Conservation (phyloP, 2,113 vertebrate genomes). For the Struthidea cinerea region DNA sequence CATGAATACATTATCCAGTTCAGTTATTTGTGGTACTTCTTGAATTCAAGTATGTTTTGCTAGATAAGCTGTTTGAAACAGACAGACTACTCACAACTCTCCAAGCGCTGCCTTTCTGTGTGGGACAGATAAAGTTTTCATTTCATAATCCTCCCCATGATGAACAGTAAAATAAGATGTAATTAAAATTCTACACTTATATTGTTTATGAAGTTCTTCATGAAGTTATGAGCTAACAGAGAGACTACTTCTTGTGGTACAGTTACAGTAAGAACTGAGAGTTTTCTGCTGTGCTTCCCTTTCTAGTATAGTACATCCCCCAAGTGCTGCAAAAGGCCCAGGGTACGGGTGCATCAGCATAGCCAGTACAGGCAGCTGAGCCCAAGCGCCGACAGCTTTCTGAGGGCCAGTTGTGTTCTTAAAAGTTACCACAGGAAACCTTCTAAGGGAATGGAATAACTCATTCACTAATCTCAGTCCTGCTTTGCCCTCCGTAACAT, state of each 20-base stretch:
- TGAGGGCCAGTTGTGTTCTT: not conserved
- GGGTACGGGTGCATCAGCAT: not conserved
- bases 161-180: not conserved
- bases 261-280: not conserved
- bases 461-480: not conserved
- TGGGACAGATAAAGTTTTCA: not conserved
- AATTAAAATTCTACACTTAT: not conserved
- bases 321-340: not conserved
- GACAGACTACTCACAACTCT: not conserved
- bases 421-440: not conserved
- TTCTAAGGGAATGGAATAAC: not conserved
- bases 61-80: not conserved
- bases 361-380: not conserved
- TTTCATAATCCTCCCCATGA: not conserved
- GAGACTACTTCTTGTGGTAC: not conserved
- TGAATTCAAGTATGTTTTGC: not conserved
- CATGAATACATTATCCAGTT: not conserved
- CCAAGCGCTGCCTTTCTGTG: not conserved
- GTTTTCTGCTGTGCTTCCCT: not conserved
- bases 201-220: not conserved
- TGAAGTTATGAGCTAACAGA: not conserved
- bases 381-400: not conserved
- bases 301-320: not conserved
- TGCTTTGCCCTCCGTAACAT: not conserved
- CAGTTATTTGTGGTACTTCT: not conserved